These are phyloP conservation scores for Alosa sapidissima DNA, from an alignment of 2,797 vertebrate genomes.

Conservation along the genomic window DNA sequence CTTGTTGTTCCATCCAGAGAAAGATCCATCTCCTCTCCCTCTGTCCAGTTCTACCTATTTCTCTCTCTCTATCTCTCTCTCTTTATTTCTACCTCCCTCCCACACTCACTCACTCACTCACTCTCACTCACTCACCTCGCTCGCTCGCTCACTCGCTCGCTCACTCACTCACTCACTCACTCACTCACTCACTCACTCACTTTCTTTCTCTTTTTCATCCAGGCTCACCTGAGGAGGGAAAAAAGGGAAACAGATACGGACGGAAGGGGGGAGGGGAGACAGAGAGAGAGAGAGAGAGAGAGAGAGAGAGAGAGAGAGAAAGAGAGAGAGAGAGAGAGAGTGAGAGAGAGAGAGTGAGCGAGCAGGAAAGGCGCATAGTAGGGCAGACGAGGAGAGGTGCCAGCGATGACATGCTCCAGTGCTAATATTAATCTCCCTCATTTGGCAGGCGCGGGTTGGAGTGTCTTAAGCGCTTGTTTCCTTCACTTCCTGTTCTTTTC, in stretches of 20 bases:
- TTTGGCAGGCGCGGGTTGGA: conserved; percentile 77
- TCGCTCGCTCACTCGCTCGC: too few relatives aligned
- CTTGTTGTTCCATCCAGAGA: conserved; percentile 54
- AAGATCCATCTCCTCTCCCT: conserved; percentile 53
- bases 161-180: too few relatives aligned
- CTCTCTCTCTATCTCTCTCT: conserved; percentile 38
- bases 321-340: background rate
- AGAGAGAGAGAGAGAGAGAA: conserved; percentile 68
- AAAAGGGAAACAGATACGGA: conserved; percentile 37
- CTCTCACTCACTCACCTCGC: too few relatives aligned
- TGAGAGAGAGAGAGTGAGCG: background rate
- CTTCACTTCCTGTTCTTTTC: conserved; percentile 23
- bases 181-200: conserved; percentile 16
- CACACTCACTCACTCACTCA: too few relatives aligned
- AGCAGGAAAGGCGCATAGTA: conserved; percentile 58
- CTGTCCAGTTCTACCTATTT: conserved; percentile 22
- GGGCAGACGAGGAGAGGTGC: conserved; percentile 76
- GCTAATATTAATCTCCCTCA: conserved; percentile 93
- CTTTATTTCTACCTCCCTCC: background rate
- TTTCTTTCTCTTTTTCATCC: conserved; percentile 60
- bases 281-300: conserved; percentile 14
- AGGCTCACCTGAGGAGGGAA: conserved; percentile 79
- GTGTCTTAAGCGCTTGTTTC: conserved; percentile 79
- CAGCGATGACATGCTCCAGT: conserved; percentile 88
- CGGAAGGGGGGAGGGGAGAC: conserved; percentile 28